Evolutionary conservation across 2,113 vertebrate genomes (phyloP).

Genomic region (Labeo catla): DNA sequence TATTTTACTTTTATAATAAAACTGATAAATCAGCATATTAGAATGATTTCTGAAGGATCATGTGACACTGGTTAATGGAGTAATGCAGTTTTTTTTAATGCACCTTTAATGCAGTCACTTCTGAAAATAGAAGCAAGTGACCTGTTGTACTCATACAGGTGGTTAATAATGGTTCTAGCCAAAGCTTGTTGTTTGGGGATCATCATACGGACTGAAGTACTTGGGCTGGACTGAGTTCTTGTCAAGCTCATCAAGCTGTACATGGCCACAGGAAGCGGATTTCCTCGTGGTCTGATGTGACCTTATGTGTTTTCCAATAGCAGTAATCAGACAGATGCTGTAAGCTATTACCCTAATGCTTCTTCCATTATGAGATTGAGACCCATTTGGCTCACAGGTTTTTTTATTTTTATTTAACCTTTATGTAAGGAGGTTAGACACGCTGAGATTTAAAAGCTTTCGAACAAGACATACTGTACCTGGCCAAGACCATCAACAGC

Average conservation of each 20-base stretch:
- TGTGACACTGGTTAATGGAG: no score
- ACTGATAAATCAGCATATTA: no score
- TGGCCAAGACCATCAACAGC: neutral
- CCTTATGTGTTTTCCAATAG: conserved; percentile 31
- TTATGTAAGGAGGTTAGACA: conserved; percentile 24
- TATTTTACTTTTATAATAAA: no score
- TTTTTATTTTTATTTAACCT: conserved; percentile 26
- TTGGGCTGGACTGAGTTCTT: neutral
- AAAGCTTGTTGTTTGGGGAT: conserved; percentile 12
- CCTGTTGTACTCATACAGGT: neutral
- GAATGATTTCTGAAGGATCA: no score
- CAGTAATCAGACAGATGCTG: conserved; percentile 44
- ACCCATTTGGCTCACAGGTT: neutral
- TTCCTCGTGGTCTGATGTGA: conserved; percentile 23
- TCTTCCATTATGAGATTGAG: conserved; percentile 44
- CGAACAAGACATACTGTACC: neutral
- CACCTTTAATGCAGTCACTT: neutral
- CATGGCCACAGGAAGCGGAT: neutral
- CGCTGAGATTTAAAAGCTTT: neutral
- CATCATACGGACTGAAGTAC: conserved; percentile 12
- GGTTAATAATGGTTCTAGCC: neutral
- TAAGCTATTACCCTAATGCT: conserved; percentile 31
- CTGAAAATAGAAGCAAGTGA: neutral
- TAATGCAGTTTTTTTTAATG: no score
- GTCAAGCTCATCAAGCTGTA: neutral